Base-by-base conservation (phyloP, 2,113 vertebrate species). In the Rhinopomastus cyanomelas region DNA sequence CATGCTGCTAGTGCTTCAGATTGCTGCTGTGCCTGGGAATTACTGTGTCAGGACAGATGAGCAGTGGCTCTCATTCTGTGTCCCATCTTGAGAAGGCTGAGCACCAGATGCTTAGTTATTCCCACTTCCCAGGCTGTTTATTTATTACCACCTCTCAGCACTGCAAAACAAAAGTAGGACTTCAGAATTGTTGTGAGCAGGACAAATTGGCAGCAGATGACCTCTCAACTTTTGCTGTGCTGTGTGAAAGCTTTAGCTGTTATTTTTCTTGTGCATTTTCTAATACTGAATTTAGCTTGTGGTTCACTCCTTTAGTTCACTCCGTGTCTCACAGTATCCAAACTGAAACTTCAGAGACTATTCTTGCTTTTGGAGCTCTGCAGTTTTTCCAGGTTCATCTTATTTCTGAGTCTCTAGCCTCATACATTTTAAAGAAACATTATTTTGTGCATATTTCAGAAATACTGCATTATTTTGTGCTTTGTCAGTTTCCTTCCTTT, bases 71-170 rank as follows among this genome's bases (percentile, higher is more conserved):
- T 94, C 85, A 88, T 86, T 92, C 76, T 87, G 89, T 87, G 3
- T 74, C 12, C 72, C 0, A 8, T 85, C 76, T 83, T 93, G 76
- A 81, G 60, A 86, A 67, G 80, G 81, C 91, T 95, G 93, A 91
- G 60, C 89, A 92, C 82, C 80, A 88, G 60, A 78, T 65, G 76
- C 76, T 86, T 88, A 79, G 39, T 42, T 90, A 81, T 95, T 93
- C 87, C 89, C 92, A 95, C 94, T 89, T 91, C 88, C 88, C 74
- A 55, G 87, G 30, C 81, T 90, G 39, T 84, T 84, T 87, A 44
- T 93, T 93, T 90, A 42, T 84, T 81, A 16, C 66, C 30, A 48
- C 25, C 59, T 65, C 27, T 15, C 53, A 72, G 39, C 57, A 88
- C 27, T 39, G 36, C 36, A 84, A 78, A 87, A 19, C 46, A 57